Percentiles rank a stretch among this genome's conserved stretches.
Conservation (phyloP, 2,113 vertebrate genomes). For the Paramisgurnus dabryanus region DNA sequence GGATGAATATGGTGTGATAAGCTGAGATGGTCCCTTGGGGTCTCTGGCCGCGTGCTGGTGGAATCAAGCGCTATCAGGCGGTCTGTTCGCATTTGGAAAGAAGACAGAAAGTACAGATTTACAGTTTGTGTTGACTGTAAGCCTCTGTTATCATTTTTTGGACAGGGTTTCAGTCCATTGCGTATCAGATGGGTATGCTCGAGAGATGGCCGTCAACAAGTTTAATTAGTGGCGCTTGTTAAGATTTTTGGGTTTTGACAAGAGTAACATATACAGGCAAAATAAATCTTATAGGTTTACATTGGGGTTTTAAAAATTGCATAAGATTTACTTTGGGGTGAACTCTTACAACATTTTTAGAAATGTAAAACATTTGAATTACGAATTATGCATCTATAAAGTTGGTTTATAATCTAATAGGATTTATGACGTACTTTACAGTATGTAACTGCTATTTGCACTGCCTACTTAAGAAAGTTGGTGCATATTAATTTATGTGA, state of each 20-base stretch:
- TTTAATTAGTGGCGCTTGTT: not conserved
- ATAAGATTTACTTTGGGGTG: no score
- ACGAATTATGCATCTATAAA: no score
- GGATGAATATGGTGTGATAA: slow-evolving; percentile 45
- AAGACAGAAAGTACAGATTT: slow-evolving; percentile 31
- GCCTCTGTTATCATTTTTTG: slow-evolving; percentile 9
- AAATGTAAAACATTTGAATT: no score
- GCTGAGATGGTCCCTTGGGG: slow-evolving; percentile 32
- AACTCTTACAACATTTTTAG: no score
- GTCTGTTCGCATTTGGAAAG: slow-evolving; percentile 32
- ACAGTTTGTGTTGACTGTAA: slow-evolving; percentile 28
- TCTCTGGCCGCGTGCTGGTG: slow-evolving; percentile 20
- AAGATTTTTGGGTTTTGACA: not conserved
- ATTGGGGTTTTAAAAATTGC: no score
- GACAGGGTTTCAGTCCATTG: slow-evolving; percentile 11
- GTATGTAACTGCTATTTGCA: not conserved
- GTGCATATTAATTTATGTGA: not conserved
- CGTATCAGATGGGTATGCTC: not conserved
- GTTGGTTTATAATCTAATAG: no score
- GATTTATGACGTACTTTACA: no score
- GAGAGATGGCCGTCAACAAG: not conserved
- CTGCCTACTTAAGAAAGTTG: not conserved
- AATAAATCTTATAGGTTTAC: no score
- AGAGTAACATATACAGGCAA: no score
- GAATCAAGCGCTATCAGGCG: not conserved